A percentile compares a stretch with the other conserved stretches of the same genome.
These are phyloP conservation scores for Apamea epomidion DNA, from an alignment of 2,888 invertebrate genomes.

Conservation along the genomic window DNA sequence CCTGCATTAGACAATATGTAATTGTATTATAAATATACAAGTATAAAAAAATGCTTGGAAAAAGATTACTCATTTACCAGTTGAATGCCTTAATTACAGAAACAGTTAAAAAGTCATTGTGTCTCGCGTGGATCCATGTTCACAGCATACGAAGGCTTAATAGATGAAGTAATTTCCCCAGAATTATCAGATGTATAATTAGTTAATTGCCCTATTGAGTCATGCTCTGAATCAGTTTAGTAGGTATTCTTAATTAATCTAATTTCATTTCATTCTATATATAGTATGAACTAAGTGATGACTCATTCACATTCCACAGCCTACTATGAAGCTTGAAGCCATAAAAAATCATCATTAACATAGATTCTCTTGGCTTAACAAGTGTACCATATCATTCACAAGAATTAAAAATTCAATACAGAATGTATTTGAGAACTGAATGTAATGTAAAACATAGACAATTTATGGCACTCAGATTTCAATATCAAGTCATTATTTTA, in stretches of 20 bases:
- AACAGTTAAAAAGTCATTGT: too few species aligned
- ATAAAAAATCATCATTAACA: conserved; percentile 55
- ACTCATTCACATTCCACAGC: conserved; percentile 67
- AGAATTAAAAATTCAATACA: background rate
- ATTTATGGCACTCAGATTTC: background rate
- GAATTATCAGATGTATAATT: conserved; percentile 24
- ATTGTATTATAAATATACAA: background rate
- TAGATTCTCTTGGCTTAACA: conserved; percentile 36
- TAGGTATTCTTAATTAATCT: conserved; percentile 66
- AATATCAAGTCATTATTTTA: background rate
- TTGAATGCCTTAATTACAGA: too few species aligned
- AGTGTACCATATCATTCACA: conserved; percentile 25
- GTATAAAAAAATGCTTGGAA: background rate
- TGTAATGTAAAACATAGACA: background rate
- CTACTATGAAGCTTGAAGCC: conserved; percentile 55
- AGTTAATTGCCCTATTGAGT: conserved; percentile 47
- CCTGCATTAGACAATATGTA: background rate
- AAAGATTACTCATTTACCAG: background rate
- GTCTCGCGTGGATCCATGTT: too few species aligned
- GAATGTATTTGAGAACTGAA: conserved; percentile 8
- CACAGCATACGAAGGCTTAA: background rate
- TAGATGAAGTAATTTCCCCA: conserved; percentile 27
- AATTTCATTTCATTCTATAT: conserved; percentile 68
- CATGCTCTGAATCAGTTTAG: conserved; percentile 57
- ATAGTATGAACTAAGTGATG: conserved; percentile 50